A percentile compares a stretch with the other conserved stretches of the same genome.
Evolutionary conservation across 1,140 invertebrate genomes (phyloP).

Genomic region (Pogonus chalceus): DNA sequence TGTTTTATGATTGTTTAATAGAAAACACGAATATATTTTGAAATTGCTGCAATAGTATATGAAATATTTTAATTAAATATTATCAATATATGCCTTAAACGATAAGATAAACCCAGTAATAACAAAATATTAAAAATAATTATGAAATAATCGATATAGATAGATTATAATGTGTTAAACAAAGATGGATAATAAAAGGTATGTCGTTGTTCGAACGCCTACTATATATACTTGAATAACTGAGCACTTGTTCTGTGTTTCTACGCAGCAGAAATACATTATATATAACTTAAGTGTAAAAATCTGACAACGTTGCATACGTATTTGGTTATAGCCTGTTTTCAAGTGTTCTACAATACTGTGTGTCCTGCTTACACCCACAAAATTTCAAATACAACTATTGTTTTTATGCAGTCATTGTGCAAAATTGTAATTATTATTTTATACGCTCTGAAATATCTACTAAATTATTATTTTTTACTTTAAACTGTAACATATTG

Average conservation of each 20-base stretch:
- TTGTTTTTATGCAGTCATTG: neutral
- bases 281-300: neutral
- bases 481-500: neutral
- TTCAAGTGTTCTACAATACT: neutral
- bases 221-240: too few species aligned
- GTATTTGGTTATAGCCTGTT: neutral
- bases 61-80: too few species aligned
- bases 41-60: too few species aligned
- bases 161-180: too few species aligned
- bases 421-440: neutral
- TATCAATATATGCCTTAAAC: too few species aligned
- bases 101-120: too few species aligned
- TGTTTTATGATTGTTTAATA: too few species aligned
- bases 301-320: neutral
- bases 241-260: neutral
- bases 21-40: too few species aligned
- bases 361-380: neutral
- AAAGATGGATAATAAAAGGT: too few species aligned
- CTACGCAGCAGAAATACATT: neutral
- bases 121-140: too few species aligned
- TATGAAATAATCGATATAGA: too few species aligned
- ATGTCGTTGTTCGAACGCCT: too few species aligned
- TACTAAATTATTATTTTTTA: neutral
- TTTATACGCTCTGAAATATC: neutral
- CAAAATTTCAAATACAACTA: neutral